A percentile compares a stretch with the other conserved stretches of the same genome.
These are phyloP conservation scores for Ectropis crepuscularia DNA, from an alignment of 2,888 invertebrate genomes.

Conservation along the genomic window DNA sequence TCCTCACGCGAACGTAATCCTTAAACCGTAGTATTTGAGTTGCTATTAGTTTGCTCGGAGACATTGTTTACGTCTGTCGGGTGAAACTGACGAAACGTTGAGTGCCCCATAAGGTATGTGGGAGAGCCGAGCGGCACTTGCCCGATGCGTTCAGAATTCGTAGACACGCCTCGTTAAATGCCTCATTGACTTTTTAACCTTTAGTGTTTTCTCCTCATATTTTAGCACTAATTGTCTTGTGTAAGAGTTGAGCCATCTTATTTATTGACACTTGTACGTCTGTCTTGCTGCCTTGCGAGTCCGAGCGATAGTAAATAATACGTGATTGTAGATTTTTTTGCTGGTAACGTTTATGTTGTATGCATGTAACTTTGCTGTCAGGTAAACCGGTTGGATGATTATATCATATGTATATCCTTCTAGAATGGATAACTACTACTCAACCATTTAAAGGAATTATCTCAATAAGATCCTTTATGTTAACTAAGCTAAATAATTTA, in stretches of 20 bases:
- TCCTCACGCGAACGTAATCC: constrained; percentile 39
- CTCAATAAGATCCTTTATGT: too few relatives aligned
- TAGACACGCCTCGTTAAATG: constrained; percentile 47
- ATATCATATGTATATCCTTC: too few relatives aligned
- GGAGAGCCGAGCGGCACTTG: constrained; percentile 53
- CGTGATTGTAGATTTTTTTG: too few relatives aligned
- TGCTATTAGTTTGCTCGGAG: constrained; percentile 38
- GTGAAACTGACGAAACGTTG: constrained; percentile 65
- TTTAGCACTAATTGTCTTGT: constrained; percentile 41
- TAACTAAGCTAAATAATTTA: too few relatives aligned
- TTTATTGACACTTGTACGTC: constrained; percentile 25
- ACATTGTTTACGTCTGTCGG: constrained; percentile 63
- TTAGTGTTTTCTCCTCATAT: constrained; percentile 43
- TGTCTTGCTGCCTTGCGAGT: too few relatives aligned
- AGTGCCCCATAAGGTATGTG: constrained; percentile 69
- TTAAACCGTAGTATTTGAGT: constrained; percentile 44
- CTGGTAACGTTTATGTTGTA: too few relatives aligned
- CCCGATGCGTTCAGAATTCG: constrained; percentile 47
- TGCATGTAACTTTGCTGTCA: too few relatives aligned
- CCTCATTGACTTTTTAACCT: constrained; percentile 43
- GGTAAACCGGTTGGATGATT: too few relatives aligned
- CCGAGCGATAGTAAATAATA: too few relatives aligned
- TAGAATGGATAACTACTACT: too few relatives aligned
- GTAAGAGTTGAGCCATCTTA: constrained; percentile 30
- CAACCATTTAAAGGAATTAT: too few relatives aligned